A percentile compares a stretch with the other conserved stretches of the same genome.
Evolutionary conservation across 2,797 vertebrate species (phyloP).

Genomic region (Gymnocypris eckloni): DNA sequence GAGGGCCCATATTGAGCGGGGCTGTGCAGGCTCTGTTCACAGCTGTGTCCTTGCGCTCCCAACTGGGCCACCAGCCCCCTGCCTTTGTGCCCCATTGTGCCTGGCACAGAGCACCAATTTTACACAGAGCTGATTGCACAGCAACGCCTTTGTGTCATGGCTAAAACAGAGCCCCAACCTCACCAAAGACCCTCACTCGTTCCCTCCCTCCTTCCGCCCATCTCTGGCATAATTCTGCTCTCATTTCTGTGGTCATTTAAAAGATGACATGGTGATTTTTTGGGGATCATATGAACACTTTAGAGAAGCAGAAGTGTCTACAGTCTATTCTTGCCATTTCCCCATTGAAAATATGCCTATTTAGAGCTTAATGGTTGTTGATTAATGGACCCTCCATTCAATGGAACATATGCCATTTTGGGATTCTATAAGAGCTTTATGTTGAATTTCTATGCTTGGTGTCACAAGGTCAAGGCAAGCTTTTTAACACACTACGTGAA

Average conservation of each 20-base stretch:
- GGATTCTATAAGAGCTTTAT: conserved; percentile 73
- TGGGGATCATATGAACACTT: conserved; percentile 67
- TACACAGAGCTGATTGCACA: conserved; percentile 86
- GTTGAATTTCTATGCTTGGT: conserved; percentile 75
- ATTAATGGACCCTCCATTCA: conserved; percentile 85
- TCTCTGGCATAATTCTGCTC: conserved; percentile 21
- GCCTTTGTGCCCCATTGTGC: conserved; percentile 86
- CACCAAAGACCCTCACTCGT: conserved; percentile 63
- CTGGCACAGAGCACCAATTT: conserved; percentile 82
- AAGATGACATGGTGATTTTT: conserved; percentile 75
- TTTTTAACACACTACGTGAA: conserved; percentile 71
- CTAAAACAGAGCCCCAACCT: conserved; percentile 67
- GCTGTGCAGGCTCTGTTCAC: conserved; percentile 88
- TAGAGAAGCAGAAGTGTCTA: conserved; percentile 49
- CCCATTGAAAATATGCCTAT: conserved; percentile 79
- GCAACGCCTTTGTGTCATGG: conserved; percentile 83
- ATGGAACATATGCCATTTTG: conserved; percentile 80
- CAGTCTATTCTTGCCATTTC: conserved; percentile 64
- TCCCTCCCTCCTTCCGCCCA: conserved; percentile 54
- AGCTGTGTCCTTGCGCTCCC: conserved; percentile 86
- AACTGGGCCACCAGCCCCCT: conserved; percentile 88
- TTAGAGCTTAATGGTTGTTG: conserved; percentile 84
- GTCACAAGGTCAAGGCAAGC: conserved; percentile 74
- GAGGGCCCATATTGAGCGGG: conserved; percentile 88
- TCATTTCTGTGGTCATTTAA: conserved; percentile 58